phyloP scores from a whole-genome alignment of 1,140 invertebrate genomes.

The Vollenhovia emeryi region DNA sequence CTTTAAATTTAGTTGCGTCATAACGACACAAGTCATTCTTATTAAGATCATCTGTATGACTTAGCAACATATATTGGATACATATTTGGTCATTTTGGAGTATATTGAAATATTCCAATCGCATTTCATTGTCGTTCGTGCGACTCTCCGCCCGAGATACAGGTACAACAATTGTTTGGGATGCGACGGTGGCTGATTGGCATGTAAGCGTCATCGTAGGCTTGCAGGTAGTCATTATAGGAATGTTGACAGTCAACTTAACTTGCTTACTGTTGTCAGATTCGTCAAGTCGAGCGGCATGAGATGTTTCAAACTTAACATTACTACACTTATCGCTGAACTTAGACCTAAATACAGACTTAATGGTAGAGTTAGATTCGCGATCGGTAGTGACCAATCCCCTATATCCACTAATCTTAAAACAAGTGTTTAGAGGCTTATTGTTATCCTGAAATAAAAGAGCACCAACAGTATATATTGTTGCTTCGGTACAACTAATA shows the following conservation, averaged over 20 bases:
- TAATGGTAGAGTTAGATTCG: constrained; percentile 81
- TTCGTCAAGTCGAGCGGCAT: constrained; percentile 76
- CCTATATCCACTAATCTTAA: constrained; percentile 76
- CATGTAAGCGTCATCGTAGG: constrained; percentile 86
- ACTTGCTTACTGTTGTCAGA: constrained; percentile 74
- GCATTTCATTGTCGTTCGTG: constrained; percentile 60
- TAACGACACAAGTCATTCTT: constrained; percentile 54
- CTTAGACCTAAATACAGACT: constrained; percentile 84
- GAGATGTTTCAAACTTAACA: constrained; percentile 81
- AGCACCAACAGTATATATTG: constrained; percentile 86
- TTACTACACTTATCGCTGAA: constrained; percentile 82
- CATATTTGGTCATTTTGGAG: constrained; percentile 73
- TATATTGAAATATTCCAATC: constrained; percentile 67
- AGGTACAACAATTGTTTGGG: constrained; percentile 85
- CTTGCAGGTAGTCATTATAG: constrained; percentile 85
- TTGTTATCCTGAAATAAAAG: constrained; percentile 86
- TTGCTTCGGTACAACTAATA: constrained; percentile 85
- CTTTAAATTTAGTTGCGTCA: constrained; percentile 55
- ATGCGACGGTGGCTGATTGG: constrained; percentile 85
- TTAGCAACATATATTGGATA: constrained; percentile 67
- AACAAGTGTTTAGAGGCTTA: constrained; percentile 84
- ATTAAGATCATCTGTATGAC: constrained; percentile 61
- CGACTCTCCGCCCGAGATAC: constrained; percentile 78
- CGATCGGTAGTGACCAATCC: constrained; percentile 67
- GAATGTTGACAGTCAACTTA: constrained; percentile 83